phyloP scores from a whole-genome alignment of 2,888 invertebrate species.

The Macrophya annulata region DNA sequence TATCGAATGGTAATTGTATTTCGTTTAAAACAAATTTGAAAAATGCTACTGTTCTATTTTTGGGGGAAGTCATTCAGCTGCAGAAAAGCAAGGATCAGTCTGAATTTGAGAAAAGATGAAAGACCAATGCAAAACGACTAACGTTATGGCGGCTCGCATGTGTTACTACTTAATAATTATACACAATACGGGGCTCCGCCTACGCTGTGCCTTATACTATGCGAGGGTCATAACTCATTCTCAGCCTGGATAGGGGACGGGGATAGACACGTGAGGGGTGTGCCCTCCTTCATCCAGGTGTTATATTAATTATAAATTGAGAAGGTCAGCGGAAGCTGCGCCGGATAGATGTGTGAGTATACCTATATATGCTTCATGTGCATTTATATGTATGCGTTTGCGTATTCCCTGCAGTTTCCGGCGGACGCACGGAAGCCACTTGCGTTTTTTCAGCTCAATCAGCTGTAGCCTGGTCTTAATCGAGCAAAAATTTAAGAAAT shows the following conservation, averaged over 20 bases:
- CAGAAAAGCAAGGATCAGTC: not conserved
- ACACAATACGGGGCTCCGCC: not conserved
- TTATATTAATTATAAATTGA: constrained; percentile 49
- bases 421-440: constrained; percentile 45
- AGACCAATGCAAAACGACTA: not conserved
- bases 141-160: not conserved
- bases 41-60: not conserved
- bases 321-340: constrained; percentile 52
- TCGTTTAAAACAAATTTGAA: not conserved
- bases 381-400: constrained; percentile 19
- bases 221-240: constrained; percentile 37
- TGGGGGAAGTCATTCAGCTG: not conserved
- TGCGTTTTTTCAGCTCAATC: constrained; percentile 38
- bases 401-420: constrained; percentile 28
- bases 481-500: constrained; percentile 5
- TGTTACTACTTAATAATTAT: constrained; percentile 33
- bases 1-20: no score
- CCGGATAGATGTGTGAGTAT: not conserved
- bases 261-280: constrained; percentile 20
- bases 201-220: constrained; percentile 23
- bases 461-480: not conserved
- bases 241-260: constrained; percentile 26
- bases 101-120: not conserved
- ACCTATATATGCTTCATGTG: not conserved
- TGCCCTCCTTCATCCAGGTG: constrained; percentile 41